A percentile compares a stretch with the other conserved stretches of the same genome.
phyloP scores from a whole-genome alignment of 2,888 invertebrate genomes.

The Incurvaria masculella region DNA sequence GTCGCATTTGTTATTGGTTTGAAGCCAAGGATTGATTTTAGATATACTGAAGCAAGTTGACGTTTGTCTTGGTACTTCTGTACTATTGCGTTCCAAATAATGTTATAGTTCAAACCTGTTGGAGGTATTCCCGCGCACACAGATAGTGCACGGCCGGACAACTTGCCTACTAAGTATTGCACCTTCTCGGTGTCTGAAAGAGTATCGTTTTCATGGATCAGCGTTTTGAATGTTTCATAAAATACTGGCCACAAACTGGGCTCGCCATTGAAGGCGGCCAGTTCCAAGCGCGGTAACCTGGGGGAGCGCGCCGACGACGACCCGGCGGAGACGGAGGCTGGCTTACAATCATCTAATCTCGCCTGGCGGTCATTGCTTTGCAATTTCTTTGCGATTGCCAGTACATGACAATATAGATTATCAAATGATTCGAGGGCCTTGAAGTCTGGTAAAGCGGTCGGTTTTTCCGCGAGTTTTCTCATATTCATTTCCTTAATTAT shows the following conservation, averaged over 20 bases:
- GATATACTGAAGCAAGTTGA: background rate
- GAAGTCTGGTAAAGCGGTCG: background rate
- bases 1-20: background rate
- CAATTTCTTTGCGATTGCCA: background rate
- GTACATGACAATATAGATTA: background rate
- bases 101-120: slow-evolving; percentile 21
- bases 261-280: background rate
- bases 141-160: background rate
- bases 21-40: slow-evolving; percentile 1
- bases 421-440: background rate
- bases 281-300: background rate
- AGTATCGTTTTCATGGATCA: background rate
- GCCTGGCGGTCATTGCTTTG: background rate
- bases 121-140: slow-evolving; percentile 22
- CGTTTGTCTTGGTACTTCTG: slow-evolving; percentile 1
- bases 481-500: background rate
- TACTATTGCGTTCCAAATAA: slow-evolving; percentile 1
- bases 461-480: background rate
- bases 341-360: background rate
- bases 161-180: background rate
- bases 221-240: slow-evolving; percentile 1
- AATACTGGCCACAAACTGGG: background rate
- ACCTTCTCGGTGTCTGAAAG: slow-evolving; percentile 1
- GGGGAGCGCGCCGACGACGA: no score
- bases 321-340: background rate